Evolutionary conservation across 1,140 invertebrate genomes (phyloP).

Genomic region (Cheumatopsyche charites): DNA sequence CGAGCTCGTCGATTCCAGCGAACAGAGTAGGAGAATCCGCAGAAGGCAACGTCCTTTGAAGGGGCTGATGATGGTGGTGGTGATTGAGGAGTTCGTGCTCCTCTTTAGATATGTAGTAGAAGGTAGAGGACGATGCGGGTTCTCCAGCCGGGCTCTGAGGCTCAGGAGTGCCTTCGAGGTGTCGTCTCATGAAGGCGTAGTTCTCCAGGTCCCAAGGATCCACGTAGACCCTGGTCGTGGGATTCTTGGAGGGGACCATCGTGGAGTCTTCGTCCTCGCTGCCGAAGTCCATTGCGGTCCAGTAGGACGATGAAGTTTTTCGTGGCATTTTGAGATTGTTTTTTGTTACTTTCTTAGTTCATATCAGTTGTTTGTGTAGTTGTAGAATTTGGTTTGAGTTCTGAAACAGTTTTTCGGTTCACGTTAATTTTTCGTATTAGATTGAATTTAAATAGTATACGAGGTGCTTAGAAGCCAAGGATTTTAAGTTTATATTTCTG

Average conservation of each 20-base stretch:
- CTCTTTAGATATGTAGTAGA: slow-evolving; percentile 62
- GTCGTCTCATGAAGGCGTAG: slow-evolving; percentile 68
- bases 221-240: slow-evolving; percentile 65
- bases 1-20: slow-evolving; percentile 50
- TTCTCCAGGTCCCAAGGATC: slow-evolving; percentile 78
- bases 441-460: too few relatives aligned
- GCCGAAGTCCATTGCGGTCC: slow-evolving; percentile 63
- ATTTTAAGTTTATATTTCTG: too few relatives aligned
- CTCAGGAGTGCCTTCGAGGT: slow-evolving; percentile 60
- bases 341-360: too few relatives aligned
- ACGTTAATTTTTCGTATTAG: too few relatives aligned
- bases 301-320: slow-evolving; percentile 52
- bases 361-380: background rate
- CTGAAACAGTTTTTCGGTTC: background rate
- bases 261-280: slow-evolving; percentile 59
- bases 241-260: slow-evolving; percentile 49
- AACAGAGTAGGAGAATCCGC: slow-evolving; percentile 53
- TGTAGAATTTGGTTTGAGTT: background rate
- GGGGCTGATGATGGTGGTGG: slow-evolving; percentile 52
- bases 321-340: slow-evolving; percentile 36
- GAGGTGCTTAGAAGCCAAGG: too few relatives aligned
- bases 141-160: slow-evolving; percentile 61
- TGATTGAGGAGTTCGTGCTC: slow-evolving; percentile 50
- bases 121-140: slow-evolving; percentile 62
- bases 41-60: slow-evolving; percentile 49